Evolutionary conservation across 2,888 invertebrate genomes (phyloP).

Genomic region (Andricus curvator): DNA sequence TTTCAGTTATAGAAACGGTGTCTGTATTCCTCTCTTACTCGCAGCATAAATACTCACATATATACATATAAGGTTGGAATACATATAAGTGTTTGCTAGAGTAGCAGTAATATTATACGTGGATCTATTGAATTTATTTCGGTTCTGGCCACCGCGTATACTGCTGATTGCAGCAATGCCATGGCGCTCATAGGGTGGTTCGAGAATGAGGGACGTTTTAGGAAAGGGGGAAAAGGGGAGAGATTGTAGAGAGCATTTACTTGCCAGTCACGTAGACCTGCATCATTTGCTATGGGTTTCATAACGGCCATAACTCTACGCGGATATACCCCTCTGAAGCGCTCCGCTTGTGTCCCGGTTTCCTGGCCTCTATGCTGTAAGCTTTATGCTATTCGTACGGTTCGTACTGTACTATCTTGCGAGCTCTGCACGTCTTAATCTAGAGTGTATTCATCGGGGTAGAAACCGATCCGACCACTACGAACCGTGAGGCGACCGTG

Average conservation of each 20-base stretch:
- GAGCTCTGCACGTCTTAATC: slow-evolving; percentile 48
- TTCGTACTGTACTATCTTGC: slow-evolving; percentile 45
- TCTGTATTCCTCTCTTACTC: slow-evolving; percentile 20
- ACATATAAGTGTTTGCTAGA: slow-evolving; percentile 23
- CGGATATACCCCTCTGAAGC: slow-evolving; percentile 61
- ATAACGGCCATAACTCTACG: slow-evolving; percentile 76
- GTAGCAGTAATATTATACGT: slow-evolving; percentile 49
- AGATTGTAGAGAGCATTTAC: slow-evolving; percentile 60
- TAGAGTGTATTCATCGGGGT: slow-evolving; percentile 42
- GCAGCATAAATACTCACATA: slow-evolving; percentile 33
- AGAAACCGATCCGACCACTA: slow-evolving; percentile 43
- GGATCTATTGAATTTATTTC: slow-evolving; percentile 70
- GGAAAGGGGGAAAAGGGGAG: slow-evolving; percentile 10
- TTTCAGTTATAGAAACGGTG: slow-evolving; percentile 21
- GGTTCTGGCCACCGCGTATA: slow-evolving; percentile 56
- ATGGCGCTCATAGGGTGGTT: slow-evolving; percentile 58
- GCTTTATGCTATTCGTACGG: neutral
- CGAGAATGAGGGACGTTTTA: slow-evolving; percentile 51
- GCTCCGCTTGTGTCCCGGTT: slow-evolving; percentile 40
- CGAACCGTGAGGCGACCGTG: slow-evolving; percentile 39
- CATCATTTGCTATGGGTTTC: slow-evolving; percentile 78
- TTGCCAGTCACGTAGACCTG: slow-evolving; percentile 75
- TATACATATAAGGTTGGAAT: slow-evolving; percentile 42
- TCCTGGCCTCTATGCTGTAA: slow-evolving; percentile 42
- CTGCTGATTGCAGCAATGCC: slow-evolving; percentile 72